These are phyloP conservation scores for Lithophane ornitopus DNA, from an alignment of 2,888 invertebrate genomes.

Conservation along the genomic window DNA sequence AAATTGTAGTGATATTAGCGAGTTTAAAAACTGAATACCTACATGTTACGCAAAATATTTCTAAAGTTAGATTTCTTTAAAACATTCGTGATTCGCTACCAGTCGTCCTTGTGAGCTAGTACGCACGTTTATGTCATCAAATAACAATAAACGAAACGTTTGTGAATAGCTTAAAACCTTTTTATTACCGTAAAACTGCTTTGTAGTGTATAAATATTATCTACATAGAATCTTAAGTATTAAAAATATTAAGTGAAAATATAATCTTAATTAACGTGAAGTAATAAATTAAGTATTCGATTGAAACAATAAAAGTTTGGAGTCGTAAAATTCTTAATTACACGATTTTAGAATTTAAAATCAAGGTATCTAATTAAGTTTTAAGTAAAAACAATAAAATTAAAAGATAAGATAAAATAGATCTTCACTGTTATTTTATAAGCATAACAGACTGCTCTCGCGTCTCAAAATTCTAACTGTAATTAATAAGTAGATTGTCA, in stretches of 20 bases:
- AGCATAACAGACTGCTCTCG: not conserved
- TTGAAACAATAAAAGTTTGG: not conserved
- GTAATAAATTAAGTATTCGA: slow-evolving; percentile 11
- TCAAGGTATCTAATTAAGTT: not conserved
- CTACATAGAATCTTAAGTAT: not conserved
- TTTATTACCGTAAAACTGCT: slow-evolving; percentile 21
- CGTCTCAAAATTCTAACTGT: not conserved
- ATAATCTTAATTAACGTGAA: slow-evolving; percentile 16
- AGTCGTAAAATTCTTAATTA: slow-evolving; percentile 15
- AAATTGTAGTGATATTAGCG: slow-evolving; percentile 17
- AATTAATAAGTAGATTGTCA: not conserved
- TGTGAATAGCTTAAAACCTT: slow-evolving; percentile 29
- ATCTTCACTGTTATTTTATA: not conserved
- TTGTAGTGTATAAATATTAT: not conserved
- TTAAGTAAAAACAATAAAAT: not conserved
- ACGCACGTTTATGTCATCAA: slow-evolving; percentile 39
- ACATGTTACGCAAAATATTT: slow-evolving; percentile 23
- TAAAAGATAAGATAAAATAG: not conserved
- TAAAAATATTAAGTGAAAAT: not conserved
- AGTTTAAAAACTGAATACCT: slow-evolving; percentile 28
- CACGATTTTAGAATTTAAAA: slow-evolving; percentile 18
- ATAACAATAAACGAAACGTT: slow-evolving; percentile 47
- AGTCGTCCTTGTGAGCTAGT: slow-evolving; percentile 51
- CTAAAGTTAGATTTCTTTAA: slow-evolving; percentile 37
- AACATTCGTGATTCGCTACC: slow-evolving; percentile 35